These are phyloP conservation scores for Calcarius lapponicus DNA, from an alignment of 2,797 vertebrate genomes.

Conservation along the genomic window DNA sequence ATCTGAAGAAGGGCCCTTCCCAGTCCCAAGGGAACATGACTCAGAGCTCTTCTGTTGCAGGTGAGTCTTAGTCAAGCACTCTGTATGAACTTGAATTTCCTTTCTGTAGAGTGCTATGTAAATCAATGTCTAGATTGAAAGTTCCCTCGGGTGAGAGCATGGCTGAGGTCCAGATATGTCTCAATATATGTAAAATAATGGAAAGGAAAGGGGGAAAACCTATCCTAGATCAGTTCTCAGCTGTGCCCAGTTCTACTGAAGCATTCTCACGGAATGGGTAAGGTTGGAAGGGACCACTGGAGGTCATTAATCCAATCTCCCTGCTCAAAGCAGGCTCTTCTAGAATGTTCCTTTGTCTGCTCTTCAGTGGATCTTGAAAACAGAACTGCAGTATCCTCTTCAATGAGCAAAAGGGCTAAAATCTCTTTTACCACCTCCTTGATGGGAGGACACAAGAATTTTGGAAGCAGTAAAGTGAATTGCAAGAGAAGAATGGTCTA, in stretches of 20 bases:
- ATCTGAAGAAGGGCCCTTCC: neutral
- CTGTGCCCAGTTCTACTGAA: neutral
- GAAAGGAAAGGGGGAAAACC: neutral
- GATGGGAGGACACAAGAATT: neutral
- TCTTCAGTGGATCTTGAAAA: neutral
- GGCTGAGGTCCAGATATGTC: neutral
- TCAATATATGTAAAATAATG: neutral
- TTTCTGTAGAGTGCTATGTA: neutral
- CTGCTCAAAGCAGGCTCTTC: neutral
- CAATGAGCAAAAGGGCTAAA: neutral
- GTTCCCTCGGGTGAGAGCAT: neutral
- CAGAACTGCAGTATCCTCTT: neutral
- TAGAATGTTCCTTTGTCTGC: neutral
- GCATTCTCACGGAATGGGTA: neutral
- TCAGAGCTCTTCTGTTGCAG: neutral
- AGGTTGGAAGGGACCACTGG: neutral
- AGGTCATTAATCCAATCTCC: neutral
- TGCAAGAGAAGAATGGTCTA: neutral
- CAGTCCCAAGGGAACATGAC: neutral
- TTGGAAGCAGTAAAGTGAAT: neutral
- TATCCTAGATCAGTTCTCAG: neutral
- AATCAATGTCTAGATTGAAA: neutral
- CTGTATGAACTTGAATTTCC: neutral
- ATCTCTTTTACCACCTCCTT: neutral
- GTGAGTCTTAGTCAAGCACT: neutral